phyloP scores from a whole-genome alignment of 1,140 invertebrate species.

The Anastrepha ludens region DNA sequence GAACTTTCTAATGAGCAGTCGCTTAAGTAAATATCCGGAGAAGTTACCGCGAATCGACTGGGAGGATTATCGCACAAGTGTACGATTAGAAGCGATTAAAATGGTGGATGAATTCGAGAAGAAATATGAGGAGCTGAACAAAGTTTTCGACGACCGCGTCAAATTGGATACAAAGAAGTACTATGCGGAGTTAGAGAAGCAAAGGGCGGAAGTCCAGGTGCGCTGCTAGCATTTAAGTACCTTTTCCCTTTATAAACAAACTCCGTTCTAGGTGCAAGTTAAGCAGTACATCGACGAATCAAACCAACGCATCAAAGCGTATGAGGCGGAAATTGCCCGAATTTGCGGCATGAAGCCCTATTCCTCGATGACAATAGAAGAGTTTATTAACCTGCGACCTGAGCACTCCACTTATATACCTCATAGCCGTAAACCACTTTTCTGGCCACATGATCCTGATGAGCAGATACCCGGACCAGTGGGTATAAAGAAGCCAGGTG shows the following conservation, averaged over 20 bases:
- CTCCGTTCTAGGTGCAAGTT: background rate
- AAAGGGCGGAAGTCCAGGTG: slow-evolving; percentile 53
- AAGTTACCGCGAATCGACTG: slow-evolving; percentile 66
- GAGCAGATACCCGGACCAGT: slow-evolving; percentile 73
- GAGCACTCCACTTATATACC: slow-evolving; percentile 80
- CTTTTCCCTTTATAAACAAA: slow-evolving; percentile 1
- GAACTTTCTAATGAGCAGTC: slow-evolving; percentile 54
- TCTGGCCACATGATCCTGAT: slow-evolving; percentile 84
- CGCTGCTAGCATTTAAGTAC: background rate
- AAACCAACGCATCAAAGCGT: slow-evolving; percentile 60
- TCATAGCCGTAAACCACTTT: slow-evolving; percentile 84
- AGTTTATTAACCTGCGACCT: slow-evolving; percentile 83
- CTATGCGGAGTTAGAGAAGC: slow-evolving; percentile 59
- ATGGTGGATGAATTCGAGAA: slow-evolving; percentile 63
- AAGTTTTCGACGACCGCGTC: slow-evolving; percentile 62
- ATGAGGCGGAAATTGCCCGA: slow-evolving; percentile 41
- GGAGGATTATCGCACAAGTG: slow-evolving; percentile 64
- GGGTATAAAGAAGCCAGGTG: slow-evolving; percentile 51
- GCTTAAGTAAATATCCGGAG: slow-evolving; percentile 62
- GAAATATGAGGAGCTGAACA: slow-evolving; percentile 65
- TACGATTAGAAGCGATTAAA: slow-evolving; percentile 59
- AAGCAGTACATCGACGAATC: slow-evolving; percentile 62
- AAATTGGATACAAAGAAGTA: slow-evolving; percentile 62
- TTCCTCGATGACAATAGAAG: slow-evolving; percentile 91
- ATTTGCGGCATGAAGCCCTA: slow-evolving; percentile 76